Percentiles rank a stretch among this genome's conserved stretches.
phyloP scores from a whole-genome alignment of 92 coral and sea anemone genomes.

The Epizoanthus ramosus region DNA sequence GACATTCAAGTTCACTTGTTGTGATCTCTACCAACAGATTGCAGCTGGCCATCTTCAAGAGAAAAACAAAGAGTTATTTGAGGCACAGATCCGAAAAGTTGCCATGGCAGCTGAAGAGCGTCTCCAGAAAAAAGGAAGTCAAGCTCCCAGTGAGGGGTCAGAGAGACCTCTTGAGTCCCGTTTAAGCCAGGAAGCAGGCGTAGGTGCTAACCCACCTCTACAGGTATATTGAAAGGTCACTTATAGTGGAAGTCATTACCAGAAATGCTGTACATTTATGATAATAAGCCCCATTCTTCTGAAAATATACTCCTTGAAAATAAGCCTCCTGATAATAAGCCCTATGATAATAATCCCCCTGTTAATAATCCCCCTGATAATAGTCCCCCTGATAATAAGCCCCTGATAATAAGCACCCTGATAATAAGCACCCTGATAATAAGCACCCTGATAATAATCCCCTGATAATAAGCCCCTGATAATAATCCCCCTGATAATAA shows the following conservation, averaged over 20 bases:
- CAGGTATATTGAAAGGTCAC: slow-evolving; percentile 6
- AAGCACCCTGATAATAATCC: too few species aligned
- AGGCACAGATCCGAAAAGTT: slow-evolving; percentile 81
- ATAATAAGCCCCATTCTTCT: too few species aligned
- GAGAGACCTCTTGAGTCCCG: slow-evolving; percentile 63
- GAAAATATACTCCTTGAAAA: too few species aligned
- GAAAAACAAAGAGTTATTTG: slow-evolving; percentile 84
- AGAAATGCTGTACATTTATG: too few species aligned
- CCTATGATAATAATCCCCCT: too few species aligned
- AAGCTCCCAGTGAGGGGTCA: slow-evolving; percentile 54
- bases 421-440: too few species aligned
- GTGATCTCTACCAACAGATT: slow-evolving; percentile 53
- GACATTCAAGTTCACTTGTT: not conserved
- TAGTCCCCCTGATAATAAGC: too few species aligned
- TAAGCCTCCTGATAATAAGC: too few species aligned
- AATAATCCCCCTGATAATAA: too few species aligned
- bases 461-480: too few species aligned
- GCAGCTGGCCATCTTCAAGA: slow-evolving; percentile 91
- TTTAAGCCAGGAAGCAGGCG: slow-evolving; percentile 11
- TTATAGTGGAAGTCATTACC: not conserved
- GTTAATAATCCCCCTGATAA: too few species aligned
- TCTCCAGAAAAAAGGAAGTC: slow-evolving; percentile 58
- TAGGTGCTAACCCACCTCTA: not conserved
- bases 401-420: too few species aligned
- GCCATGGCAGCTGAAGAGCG: slow-evolving; percentile 73